Evolutionary conservation across 2,888 invertebrate genomes (phyloP), one percentile per base, ranked within the genome.

Genomic region (Lasioglossum figueresi): DNA sequence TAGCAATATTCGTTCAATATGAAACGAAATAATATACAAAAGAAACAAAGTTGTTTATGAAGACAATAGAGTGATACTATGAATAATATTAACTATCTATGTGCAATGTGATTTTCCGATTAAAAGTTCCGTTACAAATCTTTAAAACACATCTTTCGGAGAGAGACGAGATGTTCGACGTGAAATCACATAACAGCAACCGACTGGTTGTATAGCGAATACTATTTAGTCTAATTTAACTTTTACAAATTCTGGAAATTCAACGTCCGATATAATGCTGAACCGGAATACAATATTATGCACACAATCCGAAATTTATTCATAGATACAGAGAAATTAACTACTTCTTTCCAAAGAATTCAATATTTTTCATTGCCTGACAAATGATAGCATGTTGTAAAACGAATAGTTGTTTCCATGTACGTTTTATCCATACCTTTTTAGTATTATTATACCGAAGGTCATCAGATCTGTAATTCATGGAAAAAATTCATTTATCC

Each of bases 281-380:
- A 74, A 91, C 84, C 88, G 88, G 88, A 93, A 91, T 85, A 91
- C 81, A 90, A 86, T 86, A 84, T 88, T 89, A 89, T 88, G 87
- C 83, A 88, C 79, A 91, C 91, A 92, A 88, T 86, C 93, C 19
- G 91, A 83, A 88, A 88, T 93, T 94, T 94, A 93, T 93, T 93
- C 92, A 88, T 92, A 90, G 88, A 90, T 93, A 93, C 91, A 93
- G 90, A 88, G 90, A 56, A 85, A 91, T 91, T 88, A 87, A 86
- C 91, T 91, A 91, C 56, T 88, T 90, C 85, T 90, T 87, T 81
- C 83, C 90, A 86, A 88, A 79, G 85, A 90, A 78, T 90, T 88
- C 76, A 86, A 78, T 79, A 86, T 88, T 74, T 43, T 85, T 78
- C 86, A 88, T 83, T 70, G 59, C 76, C 72, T 83, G 74, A 84